Base-by-base conservation (phyloP, 2,888 invertebrate species). In the Zhuqinia jingwanae region DNA sequence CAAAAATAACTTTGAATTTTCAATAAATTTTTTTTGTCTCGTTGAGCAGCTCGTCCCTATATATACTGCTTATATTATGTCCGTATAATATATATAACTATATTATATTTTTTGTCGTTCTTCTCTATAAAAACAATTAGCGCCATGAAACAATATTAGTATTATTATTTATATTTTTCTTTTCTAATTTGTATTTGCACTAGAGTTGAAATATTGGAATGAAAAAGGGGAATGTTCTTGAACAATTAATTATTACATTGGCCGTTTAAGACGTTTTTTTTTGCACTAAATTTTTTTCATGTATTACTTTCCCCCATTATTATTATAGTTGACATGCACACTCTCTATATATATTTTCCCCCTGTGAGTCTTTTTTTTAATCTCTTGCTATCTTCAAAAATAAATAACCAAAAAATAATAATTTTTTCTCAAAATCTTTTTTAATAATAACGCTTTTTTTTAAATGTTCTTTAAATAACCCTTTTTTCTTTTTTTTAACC, bases 161-260 rank as follows among this genome's bases (percentile, higher is more conserved):
- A 20, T 20, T 45, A 36, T 36, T 36, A 30, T 60, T n/a, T n/a
- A n/a, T n/a, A n/a, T n/a, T n/a, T n/a, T n/a, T n/a, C n/a, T n/a
- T n/a, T n/a, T n/a, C n/a, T 73, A 60, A 73, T 76, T 85, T 80
- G 85, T 85, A 85, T 80, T 85, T 85, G 85, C 85, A 85, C 85
- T 80, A 85, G 85, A 80, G 73, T 85, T 80, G 85, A 47, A 73
- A 77, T 80, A 73, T 80, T 85, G 85, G 85, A 85, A 85, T 85
- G 85, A 80, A 78, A 80, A 85, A 63, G 85, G 85, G 80, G 85
- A 85, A 85, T 85, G 85, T 73, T 73, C 53, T 70, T 45, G 15
- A 3, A 36, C 36, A 36, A 36, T 36, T 36, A 6, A 36, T 36
- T 36, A 6, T 8, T 36, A 8, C 36, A 36, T 8, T 36, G 3